phyloP scores from a whole-genome alignment of 2,888 invertebrate species.

The Parapristionchus giblindavisi region DNA sequence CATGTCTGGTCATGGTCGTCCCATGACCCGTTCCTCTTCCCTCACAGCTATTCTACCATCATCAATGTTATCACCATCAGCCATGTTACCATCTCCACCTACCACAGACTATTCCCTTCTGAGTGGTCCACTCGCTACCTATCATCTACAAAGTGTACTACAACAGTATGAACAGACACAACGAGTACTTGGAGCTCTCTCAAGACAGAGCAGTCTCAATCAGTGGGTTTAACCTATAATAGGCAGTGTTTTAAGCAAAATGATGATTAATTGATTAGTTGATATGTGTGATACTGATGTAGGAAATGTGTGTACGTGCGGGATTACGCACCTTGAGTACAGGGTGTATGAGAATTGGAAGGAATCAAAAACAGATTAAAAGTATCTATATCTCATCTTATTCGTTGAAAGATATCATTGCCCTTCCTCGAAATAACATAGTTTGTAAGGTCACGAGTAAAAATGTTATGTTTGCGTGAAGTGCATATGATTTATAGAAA shows the following conservation, averaged over 20 bases:
- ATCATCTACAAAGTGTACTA: constrained; percentile 23
- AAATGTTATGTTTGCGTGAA: too few species aligned
- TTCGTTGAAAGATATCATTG: too few species aligned
- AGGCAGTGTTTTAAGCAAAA: neutral
- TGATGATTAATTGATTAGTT: neutral
- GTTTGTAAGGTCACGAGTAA: too few species aligned
- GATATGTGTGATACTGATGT: neutral
- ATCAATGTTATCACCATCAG: neutral
- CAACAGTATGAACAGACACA: constrained; percentile 30
- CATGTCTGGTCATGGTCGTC: neutral
- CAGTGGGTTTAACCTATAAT: constrained; percentile 1
- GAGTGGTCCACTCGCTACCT: neutral
- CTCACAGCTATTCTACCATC: constrained; percentile 20
- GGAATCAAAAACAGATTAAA: too few species aligned
- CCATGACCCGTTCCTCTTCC: neutral
- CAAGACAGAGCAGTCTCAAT: constrained; percentile 26
- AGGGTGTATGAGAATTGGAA: neutral
- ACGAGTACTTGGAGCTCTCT: constrained; percentile 14
- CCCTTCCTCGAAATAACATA: too few species aligned
- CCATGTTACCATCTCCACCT: neutral
- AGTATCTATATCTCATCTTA: too few species aligned
- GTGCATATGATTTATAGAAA: too few species aligned
- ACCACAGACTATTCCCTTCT: neutral
- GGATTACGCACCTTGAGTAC: neutral
- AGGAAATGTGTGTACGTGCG: neutral